These are phyloP conservation scores for Poecile atricapillus DNA, from an alignment of 2,113 vertebrate genomes.

Conservation along the genomic window DNA sequence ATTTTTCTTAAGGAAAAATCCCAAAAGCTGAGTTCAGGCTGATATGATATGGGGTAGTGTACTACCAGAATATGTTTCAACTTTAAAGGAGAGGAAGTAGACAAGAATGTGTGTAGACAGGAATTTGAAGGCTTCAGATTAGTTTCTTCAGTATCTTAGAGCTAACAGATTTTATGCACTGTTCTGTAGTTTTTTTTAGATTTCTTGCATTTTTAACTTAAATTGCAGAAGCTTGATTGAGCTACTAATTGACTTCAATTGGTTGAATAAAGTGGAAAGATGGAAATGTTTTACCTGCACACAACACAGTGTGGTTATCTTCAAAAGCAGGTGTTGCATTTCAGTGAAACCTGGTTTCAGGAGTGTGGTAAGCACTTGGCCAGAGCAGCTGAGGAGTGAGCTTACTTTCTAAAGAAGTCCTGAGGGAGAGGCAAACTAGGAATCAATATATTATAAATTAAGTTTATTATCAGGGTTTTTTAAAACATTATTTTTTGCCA, in stretches of 20 bases:
- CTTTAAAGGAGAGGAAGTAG: background rate
- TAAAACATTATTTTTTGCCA: background rate
- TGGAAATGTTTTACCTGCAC: background rate
- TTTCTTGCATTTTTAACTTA: background rate
- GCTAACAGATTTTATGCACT: background rate
- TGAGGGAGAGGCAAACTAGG: background rate
- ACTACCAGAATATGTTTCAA: background rate
- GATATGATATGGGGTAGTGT: fast-evolving
- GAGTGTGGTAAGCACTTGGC: background rate
- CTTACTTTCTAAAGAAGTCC: background rate
- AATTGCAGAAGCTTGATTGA: background rate
- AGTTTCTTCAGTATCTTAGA: background rate
- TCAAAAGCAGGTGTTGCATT: background rate
- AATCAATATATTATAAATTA: background rate
- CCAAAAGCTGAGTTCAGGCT: background rate
- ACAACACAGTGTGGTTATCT: fast-evolving
- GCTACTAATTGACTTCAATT: background rate
- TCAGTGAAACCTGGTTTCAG: background rate
- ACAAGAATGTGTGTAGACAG: background rate
- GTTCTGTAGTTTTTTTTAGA: background rate
- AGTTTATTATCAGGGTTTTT: background rate
- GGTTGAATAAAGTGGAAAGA: background rate
- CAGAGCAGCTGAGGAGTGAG: background rate
- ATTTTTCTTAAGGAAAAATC: background rate
- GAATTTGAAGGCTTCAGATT: background rate